Evolutionary conservation across 1,140 invertebrate species (phyloP), one percentile per base, ranked within the genome.

Genomic region (Subanguina moxae): DNA sequence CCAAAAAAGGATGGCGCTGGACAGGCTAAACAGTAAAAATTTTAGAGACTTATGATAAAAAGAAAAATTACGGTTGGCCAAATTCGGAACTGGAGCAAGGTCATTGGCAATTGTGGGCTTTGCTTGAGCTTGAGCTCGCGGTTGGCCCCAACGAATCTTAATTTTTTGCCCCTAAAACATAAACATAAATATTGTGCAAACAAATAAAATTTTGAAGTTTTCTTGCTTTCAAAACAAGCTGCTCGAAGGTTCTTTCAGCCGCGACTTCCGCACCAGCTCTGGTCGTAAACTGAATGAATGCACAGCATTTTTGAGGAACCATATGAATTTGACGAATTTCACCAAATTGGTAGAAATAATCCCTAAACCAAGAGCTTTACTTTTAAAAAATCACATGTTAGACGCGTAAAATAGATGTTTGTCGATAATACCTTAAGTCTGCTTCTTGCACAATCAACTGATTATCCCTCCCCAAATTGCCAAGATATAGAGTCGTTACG

Each of bases 341-440:
- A n/a, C 95, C 95, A 86, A 91, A 98, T 83, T 98, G 94, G 85
- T 98, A 99, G 82, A 98, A 98, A 82, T 92, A 88, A 84, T 92
- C 90, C 67, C 89, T 62, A 32, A 76, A 52, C 3, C 48, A 52
- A 19, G 11, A 38, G 32, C 32, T 38, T 25, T 25, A 52, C 23
- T 52, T 7, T 7, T 52, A 15, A 7, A 52, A 52, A 21, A 13
- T 52, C 15, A 23, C 9, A 25, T 27, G 30, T n/a, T n/a, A n/a
- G n/a, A n/a, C n/a, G n/a, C n/a, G n/a, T n/a, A n/a, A n/a, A n/a
- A n/a, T n/a, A n/a, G 57, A 57, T 56, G 30, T 15, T 19, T 30
- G 23, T 19, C 63, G 70, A 76, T 62, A n/a, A n/a, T 80, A 88
- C 88, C 88, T 87, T 1, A 98, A 85, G 79, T 96, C 92, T 71